Evolutionary conservation across 2,797 vertebrate species (phyloP).

Genomic region (Avahi laniger): DNA sequence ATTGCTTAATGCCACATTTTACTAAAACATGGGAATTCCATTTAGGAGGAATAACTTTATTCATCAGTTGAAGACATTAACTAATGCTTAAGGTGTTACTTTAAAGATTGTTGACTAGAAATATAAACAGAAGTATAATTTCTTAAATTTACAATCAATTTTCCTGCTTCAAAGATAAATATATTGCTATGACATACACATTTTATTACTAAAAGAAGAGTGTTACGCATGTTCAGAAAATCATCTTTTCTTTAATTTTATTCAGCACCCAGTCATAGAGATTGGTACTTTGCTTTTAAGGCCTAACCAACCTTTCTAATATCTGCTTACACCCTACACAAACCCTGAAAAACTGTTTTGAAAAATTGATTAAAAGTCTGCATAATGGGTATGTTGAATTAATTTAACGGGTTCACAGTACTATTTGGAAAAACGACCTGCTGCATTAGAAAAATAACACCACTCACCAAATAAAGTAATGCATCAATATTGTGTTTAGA

Average conservation of each 20-base stretch:
- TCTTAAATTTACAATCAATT: slow-evolving; percentile 33
- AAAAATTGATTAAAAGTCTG: not conserved
- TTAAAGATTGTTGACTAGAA: not conserved
- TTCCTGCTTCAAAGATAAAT: not conserved
- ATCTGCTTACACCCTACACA: not conserved
- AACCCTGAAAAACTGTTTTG: not conserved
- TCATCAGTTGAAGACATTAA: slow-evolving; percentile 3
- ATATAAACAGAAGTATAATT: not conserved
- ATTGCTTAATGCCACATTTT: not conserved
- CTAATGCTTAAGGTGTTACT: not conserved
- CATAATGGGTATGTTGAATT: not conserved
- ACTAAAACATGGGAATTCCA: not conserved
- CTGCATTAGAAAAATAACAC: not conserved
- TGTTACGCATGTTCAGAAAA: not conserved
- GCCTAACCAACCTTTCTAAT: not conserved
- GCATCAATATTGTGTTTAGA: not conserved
- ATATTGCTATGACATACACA: not conserved
- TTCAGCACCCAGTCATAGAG: not conserved
- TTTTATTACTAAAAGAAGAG: not conserved
- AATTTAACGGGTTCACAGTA: not conserved
- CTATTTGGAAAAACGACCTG: not conserved
- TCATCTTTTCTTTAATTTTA: not conserved
- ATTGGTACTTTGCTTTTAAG: not conserved
- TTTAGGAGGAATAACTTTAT: not conserved
- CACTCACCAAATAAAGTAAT: not conserved